These are phyloP conservation scores for Paragorgia papillata DNA, from an alignment of 92 coral and sea anemone species.

Conservation along the genomic window DNA sequence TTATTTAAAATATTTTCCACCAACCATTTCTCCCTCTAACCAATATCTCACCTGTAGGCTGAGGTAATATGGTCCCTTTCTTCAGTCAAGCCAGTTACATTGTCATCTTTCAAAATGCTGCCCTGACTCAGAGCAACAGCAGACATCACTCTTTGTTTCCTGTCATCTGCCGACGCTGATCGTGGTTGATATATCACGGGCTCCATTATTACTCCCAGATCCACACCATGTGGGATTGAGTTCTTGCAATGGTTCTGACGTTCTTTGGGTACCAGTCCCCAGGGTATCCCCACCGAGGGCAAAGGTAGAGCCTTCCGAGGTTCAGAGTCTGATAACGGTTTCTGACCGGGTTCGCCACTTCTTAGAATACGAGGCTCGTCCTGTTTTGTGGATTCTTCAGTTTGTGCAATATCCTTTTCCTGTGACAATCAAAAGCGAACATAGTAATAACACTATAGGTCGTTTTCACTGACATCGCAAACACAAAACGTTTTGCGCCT, in stretches of 20 bases:
- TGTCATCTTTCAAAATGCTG: background rate
- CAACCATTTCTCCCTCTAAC: too few relatives aligned
- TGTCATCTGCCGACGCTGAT: constrained; percentile 4
- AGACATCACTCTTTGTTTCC: constrained; percentile 4
- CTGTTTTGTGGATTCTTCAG: background rate
- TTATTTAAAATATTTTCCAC: too few relatives aligned
- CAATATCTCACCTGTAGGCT: constrained; percentile 40
- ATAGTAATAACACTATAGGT: too few relatives aligned
- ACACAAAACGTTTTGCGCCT: too few relatives aligned
- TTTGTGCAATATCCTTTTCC: background rate
- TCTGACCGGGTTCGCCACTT: background rate
- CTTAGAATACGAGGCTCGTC: background rate
- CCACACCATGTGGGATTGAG: constrained; percentile 78
- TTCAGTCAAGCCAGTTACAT: background rate
- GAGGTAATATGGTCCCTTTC: constrained; percentile 36
- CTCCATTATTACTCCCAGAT: constrained; percentile 77
- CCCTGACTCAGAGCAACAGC: background rate
- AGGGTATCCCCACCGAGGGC: constrained; percentile 29
- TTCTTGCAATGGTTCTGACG: constrained; percentile 67
- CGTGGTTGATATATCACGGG: constrained; percentile 59
- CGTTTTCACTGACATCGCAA: too few relatives aligned
- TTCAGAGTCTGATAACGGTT: constrained; percentile 9
- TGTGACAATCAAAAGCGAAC: background rate
- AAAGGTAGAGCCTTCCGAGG: constrained; percentile 15
- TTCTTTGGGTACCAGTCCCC: constrained; percentile 19